These are phyloP conservation scores for Sarcophilus harrisii DNA, from an alignment of 2,797 vertebrate genomes.

Conservation along the genomic window DNA sequence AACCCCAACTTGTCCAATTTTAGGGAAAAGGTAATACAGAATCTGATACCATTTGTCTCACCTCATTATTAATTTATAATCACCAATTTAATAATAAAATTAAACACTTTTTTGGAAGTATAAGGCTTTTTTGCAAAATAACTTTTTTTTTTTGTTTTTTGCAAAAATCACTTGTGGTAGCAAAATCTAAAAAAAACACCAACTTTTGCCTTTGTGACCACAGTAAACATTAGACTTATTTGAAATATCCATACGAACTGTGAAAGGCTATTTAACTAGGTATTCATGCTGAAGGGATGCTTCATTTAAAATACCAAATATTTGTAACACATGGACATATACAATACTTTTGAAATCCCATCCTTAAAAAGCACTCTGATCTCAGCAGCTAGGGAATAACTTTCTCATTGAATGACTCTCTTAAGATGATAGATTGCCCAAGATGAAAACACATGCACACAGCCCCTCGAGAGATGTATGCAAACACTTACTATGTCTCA, in stretches of 20 bases:
- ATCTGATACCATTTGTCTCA: not conserved
- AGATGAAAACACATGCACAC: not conserved
- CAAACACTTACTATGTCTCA: slow-evolving; percentile 66
- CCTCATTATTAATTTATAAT: not conserved
- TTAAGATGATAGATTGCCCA: not conserved
- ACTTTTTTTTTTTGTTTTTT: too few species aligned
- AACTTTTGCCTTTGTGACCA: not conserved
- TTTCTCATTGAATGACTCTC: not conserved
- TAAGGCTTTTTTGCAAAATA: not conserved
- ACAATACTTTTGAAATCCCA: not conserved
- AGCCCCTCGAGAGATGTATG: not conserved
- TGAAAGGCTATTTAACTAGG: not conserved
- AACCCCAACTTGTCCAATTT: not conserved
- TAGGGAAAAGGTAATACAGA: fast-evolving
- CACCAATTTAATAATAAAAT: not conserved
- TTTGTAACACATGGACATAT: not conserved
- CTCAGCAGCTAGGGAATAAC: not conserved
- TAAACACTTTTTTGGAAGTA: not conserved
- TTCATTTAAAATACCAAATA: not conserved
- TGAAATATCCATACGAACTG: not conserved
- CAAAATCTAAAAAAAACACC: not conserved
- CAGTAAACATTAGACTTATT: not conserved
- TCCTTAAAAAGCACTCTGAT: not conserved
- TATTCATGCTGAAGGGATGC: not conserved
- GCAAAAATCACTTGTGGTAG: not conserved